Conservation (phyloP, 2,888 invertebrate genomes). For the Latrodectus elegans region DNA sequence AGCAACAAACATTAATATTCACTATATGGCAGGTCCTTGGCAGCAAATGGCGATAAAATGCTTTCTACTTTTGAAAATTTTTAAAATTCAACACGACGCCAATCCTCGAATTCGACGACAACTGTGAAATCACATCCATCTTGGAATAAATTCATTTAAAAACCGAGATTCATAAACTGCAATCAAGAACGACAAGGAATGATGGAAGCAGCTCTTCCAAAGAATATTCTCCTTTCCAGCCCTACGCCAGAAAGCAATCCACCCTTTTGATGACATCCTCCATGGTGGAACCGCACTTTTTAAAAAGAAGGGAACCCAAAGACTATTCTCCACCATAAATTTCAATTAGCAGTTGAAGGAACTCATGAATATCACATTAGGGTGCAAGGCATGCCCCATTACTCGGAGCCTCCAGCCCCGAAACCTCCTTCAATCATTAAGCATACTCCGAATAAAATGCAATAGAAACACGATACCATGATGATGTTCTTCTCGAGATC, state of each 20-base stretch:
- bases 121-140: too few relatives aligned
- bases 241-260: constrained; percentile 20
- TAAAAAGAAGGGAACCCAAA: constrained; percentile 14
- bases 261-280: constrained; percentile 34
- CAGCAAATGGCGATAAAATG: too few relatives aligned
- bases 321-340: constrained; percentile 38
- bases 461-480: constrained; percentile 6
- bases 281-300: constrained; percentile 33
- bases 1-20: too few relatives aligned
- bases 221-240: neutral
- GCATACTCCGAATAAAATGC: constrained; percentile 3
- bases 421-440: neutral
- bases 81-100: too few relatives aligned
- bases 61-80: too few relatives aligned
- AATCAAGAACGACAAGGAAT: neutral
- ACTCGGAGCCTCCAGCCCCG: neutral
- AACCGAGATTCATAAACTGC: too few relatives aligned
- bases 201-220: neutral
- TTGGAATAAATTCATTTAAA: too few relatives aligned
- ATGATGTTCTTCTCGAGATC: constrained; percentile 6
- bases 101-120: too few relatives aligned
- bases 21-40: too few relatives aligned
- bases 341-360: constrained; percentile 45
- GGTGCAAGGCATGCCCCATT: constrained; percentile 15
- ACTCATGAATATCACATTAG: constrained; percentile 28